Evolutionary conservation across 1,140 invertebrate species (phyloP), one percentile per base, ranked within the genome.

Genomic region (Tetraneura akinire): DNA sequence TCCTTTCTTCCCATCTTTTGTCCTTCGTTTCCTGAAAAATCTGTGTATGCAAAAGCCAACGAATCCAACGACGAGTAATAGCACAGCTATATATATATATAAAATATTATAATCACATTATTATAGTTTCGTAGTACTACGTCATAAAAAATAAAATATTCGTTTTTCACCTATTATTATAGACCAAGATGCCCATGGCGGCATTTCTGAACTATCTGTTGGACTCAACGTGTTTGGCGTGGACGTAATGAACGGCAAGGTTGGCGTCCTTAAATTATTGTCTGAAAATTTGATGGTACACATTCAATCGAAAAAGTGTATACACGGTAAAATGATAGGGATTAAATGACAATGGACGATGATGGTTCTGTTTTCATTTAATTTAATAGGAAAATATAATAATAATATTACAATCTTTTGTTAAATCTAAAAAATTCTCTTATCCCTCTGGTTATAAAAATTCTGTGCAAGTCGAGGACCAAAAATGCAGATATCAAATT

Each of bases 1-100:
- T 57, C 96, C 96, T 87, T 98, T 97, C 86, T 97, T 97, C 83
- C 93, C 94, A 88, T 97, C 96, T 90, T 97, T 97, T 89, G 94
- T 94, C 83, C 95, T 91, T 86, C 95, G 89, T 85, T 96, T 96
- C 85, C 94, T 92, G 89, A 94, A 96, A 87, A 95, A 98, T 90
- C 95, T 89, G 86, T 95, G 90, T 87, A 98, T 95, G 87, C 96
- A 97, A 88, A 94, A 78, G 53, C 74, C 74, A 13, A 78, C 74
- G 42, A 78, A 78, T 23, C 74, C 74, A 21, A 60, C 74, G 21
- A 55, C 49, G 42, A 78, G 55, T 47, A 78, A 47, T 62, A 78
- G 10, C 16, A 78, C 74, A 11, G 74, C 74, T 78, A 29, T 23
- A 51, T 23, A 26, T 10, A 70, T 13, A 49, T 47, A 42, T 45